Conservation (phyloP, 2,797 vertebrate species). For the Neosilurus hyrtlii region DNA sequence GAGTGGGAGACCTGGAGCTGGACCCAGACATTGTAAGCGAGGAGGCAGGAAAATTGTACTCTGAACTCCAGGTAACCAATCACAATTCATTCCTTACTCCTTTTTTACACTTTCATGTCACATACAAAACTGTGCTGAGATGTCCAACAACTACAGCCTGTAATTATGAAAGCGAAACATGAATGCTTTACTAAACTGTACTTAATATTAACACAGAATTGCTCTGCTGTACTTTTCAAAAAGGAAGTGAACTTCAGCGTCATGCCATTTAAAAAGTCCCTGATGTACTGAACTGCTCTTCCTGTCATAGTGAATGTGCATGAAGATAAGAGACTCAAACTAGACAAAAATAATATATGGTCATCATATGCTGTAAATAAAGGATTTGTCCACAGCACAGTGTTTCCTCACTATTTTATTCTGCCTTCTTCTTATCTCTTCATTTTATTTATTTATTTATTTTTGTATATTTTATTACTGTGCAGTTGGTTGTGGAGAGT, state of each 20-base stretch:
- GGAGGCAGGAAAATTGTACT: slow-evolving; percentile 78
- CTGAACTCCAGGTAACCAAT: slow-evolving; percentile 75
- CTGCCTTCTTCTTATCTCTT: too few species aligned
- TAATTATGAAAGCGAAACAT: background rate
- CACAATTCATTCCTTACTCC: background rate
- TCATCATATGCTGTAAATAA: background rate
- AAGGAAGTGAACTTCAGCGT: slow-evolving; percentile 41
- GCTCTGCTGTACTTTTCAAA: slow-evolving; percentile 25
- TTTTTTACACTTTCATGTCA: slow-evolving; percentile 16
- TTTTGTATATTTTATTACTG: background rate
- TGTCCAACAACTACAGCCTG: background rate
- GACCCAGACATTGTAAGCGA: slow-evolving; percentile 80
- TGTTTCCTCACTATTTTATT: background rate
- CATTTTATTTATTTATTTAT: too few species aligned
- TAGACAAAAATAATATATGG: background rate
- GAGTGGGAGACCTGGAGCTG: slow-evolving; percentile 70
- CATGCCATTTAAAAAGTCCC: slow-evolving; percentile 15
- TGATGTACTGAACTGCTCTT: slow-evolving; percentile 27
- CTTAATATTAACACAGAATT: background rate
- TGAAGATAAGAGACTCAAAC: slow-evolving; percentile 36
- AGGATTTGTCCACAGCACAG: background rate
- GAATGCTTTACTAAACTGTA: background rate
- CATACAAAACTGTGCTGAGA: background rate
- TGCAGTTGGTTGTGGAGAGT: slow-evolving; percentile 72
- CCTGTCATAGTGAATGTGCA: slow-evolving; percentile 36